Base-by-base conservation (phyloP, 1,140 invertebrate genomes). In the Sinonovacula constricta region DNA sequence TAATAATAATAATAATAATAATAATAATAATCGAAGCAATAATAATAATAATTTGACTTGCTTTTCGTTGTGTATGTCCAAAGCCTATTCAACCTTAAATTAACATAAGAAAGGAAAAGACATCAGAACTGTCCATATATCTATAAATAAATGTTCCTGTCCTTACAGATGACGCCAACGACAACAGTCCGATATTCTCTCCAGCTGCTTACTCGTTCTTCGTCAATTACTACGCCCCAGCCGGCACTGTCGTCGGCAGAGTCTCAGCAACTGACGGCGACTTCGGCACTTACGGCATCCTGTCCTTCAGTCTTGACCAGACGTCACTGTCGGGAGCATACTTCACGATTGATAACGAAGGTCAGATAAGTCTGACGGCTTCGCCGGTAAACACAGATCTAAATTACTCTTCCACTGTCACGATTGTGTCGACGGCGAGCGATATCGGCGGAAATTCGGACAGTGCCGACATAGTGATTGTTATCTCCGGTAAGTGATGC, bases 141-240 rank as follows among this genome's bases (percentile, higher is more conserved):
- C n/a, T n/a, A n/a, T n/a, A n/a, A n/a, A n/a, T n/a, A n/a, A 10
- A 12, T 63, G 45, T 30, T 26, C 12, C 31, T 12, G 56, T 18
- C 36, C 2, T 56, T 69, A 31, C 15, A 74, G 70, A 49, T 51
- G 28, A 63, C 22, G 65, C 26, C 0, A 74, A 74, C 31, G 70
- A 74, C 45, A 74, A 74, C 49, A 65, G 31, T 3, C 70, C 70
- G 1, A 54, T 65, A 7, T 74, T 74, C 33, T n/a, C n/a, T n/a
- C n/a, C n/a, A n/a, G n/a, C n/a, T n/a, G n/a, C n/a, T n/a, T n/a
- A n/a, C n/a, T n/a, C n/a, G n/a, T n/a, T n/a, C n/a, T n/a, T n/a
- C n/a, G n/a, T n/a, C n/a, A n/a, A n/a, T n/a, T n/a, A n/a, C 60
- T 63, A 65, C 22, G n/a, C 70, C 15, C 18, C 49, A 24, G 60